Percentiles rank a stretch among this genome's conserved stretches.
Conservation (phyloP, 2,797 vertebrate genomes). For the Periophthalmus magnuspinnatus region DNA sequence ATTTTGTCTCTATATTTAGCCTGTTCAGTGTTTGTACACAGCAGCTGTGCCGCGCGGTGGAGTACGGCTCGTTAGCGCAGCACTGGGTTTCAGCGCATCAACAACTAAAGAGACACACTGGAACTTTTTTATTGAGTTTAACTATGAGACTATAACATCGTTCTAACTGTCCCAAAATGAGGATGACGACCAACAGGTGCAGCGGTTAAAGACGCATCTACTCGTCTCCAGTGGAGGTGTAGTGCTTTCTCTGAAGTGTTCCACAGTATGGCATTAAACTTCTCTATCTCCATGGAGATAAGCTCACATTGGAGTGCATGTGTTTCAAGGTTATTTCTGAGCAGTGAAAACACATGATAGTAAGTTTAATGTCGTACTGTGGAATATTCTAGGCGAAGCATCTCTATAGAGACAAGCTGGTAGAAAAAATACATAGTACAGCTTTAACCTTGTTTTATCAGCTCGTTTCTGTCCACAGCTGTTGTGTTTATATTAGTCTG, state of each 20-base stretch:
- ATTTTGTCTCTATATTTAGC: neutral
- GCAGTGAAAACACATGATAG: neutral
- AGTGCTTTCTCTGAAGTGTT: too few species aligned
- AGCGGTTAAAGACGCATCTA: too few species aligned
- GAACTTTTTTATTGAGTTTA: too few species aligned
- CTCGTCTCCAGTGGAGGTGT: too few species aligned
- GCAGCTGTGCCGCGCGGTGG: neutral
- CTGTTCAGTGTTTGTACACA: conserved; percentile 10
- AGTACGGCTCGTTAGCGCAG: neutral
- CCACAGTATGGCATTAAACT: too few species aligned
- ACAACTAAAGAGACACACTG: neutral
- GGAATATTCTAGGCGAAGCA: neutral
- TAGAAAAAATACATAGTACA: neutral
- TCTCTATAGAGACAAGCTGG: too few species aligned
- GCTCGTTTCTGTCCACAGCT: neutral
- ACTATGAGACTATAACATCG: too few species aligned
- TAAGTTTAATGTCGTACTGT: neutral
- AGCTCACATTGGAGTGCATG: too few species aligned
- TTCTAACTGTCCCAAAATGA: too few species aligned
- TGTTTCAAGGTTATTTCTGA: neutral
- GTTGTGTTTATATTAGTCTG: conserved; percentile 13
- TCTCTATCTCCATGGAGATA: too few species aligned
- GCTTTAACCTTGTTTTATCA: neutral
- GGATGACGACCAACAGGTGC: too few species aligned
- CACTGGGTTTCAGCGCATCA: neutral